Conservation (phyloP, 2,797 vertebrate species). For the Australoheros facetus region DNA sequence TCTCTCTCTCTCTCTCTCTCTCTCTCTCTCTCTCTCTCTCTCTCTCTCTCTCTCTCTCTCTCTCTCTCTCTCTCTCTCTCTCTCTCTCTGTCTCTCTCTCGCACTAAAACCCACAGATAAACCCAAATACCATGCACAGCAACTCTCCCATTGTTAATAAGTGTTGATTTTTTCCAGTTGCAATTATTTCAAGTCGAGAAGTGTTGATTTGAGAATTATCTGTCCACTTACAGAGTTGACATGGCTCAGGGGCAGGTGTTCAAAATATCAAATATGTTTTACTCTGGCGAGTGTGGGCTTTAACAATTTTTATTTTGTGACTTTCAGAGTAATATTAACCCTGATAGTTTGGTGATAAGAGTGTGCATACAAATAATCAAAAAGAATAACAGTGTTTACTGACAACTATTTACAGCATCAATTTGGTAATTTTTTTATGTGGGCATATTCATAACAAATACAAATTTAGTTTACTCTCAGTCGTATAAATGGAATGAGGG, state of each 20-base stretch:
- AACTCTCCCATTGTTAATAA: constrained; percentile 58
- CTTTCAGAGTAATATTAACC: constrained; percentile 18
- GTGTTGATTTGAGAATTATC: constrained; percentile 67
- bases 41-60: constrained; percentile 45
- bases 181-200: constrained; percentile 61
- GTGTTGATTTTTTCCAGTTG: constrained; percentile 52
- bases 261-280: constrained; percentile 52
- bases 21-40: neutral
- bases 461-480: neutral
- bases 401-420: constrained; percentile 8
- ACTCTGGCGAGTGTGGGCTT: constrained; percentile 26
- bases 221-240: constrained; percentile 55
- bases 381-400: constrained; percentile 8
- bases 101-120: constrained; percentile 38
- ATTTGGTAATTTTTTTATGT: neutral
- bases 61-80: constrained; percentile 34
- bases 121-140: constrained; percentile 53
- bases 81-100: constrained; percentile 37
- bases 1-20: constrained; percentile 25
- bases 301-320: constrained; percentile 20
- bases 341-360: constrained; percentile 17
- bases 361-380: constrained; percentile 18
- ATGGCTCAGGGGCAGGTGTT: constrained; percentile 52
- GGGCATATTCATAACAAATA: constrained; percentile 9
- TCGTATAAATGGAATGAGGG: neutral